phyloP scores from a whole-genome alignment of 2,888 invertebrate genomes.

The Chrysolina americana region DNA sequence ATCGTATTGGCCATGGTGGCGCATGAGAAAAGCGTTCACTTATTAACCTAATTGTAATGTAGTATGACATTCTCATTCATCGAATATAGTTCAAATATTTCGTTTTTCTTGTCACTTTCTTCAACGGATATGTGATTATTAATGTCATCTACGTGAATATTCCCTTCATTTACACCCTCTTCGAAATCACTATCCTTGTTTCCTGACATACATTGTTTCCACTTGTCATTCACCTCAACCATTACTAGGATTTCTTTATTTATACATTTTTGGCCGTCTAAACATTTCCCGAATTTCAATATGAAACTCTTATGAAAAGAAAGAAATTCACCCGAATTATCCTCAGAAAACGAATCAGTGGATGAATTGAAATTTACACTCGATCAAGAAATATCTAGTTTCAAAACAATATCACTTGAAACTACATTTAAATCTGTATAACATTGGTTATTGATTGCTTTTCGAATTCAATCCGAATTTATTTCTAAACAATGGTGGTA shows the following conservation, averaged over 20 bases:
- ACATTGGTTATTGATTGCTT: no score
- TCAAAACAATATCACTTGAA: no score
- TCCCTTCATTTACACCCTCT: not conserved
- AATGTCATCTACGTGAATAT: not conserved
- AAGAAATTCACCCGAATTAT: not conserved
- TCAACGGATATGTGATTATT: not conserved
- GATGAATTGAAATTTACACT: no score
- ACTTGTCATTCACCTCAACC: not conserved
- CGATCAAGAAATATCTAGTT: no score
- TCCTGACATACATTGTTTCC: not conserved
- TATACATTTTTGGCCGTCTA: not conserved
- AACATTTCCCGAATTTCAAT: not conserved
- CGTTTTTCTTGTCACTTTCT: not conserved
- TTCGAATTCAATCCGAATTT: no score
- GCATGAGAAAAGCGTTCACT: not conserved
- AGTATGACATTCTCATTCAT: not conserved
- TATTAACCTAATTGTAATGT: no score
- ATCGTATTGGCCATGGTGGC: no score
- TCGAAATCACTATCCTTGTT: not conserved
- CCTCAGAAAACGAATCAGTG: no score
- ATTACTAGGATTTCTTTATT: not conserved
- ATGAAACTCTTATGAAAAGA: not conserved
- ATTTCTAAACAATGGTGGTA: no score
- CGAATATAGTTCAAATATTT: not conserved
- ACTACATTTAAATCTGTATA: not conserved